These are phyloP conservation scores for Kuschelorhynchus macadamiae DNA, from an alignment of 2,888 invertebrate genomes.

Conservation along the genomic window DNA sequence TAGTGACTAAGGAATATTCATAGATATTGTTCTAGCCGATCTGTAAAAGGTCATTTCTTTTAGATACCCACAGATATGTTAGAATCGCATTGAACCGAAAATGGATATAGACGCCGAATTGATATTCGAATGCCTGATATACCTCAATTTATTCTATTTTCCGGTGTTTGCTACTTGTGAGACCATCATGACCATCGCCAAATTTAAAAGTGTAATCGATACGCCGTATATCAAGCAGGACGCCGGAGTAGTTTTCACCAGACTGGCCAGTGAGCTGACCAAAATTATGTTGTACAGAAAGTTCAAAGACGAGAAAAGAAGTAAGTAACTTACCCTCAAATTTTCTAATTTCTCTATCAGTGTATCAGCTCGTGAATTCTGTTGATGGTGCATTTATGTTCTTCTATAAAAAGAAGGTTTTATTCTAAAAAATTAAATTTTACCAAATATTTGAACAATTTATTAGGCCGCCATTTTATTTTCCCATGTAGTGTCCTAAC, in stretches of 20 bases:
- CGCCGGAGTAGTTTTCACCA: slow-evolving; percentile 57
- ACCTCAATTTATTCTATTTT: slow-evolving; percentile 60
- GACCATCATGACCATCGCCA: slow-evolving; percentile 58
- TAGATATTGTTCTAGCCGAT: no score
- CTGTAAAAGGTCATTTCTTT: no score
- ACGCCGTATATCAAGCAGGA: slow-evolving; percentile 59
- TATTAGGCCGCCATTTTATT: no score
- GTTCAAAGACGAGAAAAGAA: slow-evolving; percentile 58
- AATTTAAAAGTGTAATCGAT: slow-evolving; percentile 55
- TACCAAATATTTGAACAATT: no score
- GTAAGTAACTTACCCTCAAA: slow-evolving; percentile 48
- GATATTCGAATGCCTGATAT: slow-evolving; percentile 62
- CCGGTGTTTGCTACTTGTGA: slow-evolving; percentile 60
- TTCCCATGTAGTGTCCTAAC: no score
- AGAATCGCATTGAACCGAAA: slow-evolving; percentile 20
- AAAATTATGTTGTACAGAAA: slow-evolving; percentile 58
- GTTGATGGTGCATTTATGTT: no score
- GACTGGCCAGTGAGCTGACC: slow-evolving; percentile 56
- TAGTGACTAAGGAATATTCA: slow-evolving; percentile 43
- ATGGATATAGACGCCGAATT: slow-evolving; percentile 61
- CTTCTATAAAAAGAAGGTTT: no score
- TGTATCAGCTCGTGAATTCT: no score
- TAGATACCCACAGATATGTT: no score
- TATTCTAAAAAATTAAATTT: no score
- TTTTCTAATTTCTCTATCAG: no score